Evolutionary conservation across 2,113 vertebrate species (phyloP), one percentile per base, ranked within the genome.

Genomic region (Etheostoma spectabile): DNA sequence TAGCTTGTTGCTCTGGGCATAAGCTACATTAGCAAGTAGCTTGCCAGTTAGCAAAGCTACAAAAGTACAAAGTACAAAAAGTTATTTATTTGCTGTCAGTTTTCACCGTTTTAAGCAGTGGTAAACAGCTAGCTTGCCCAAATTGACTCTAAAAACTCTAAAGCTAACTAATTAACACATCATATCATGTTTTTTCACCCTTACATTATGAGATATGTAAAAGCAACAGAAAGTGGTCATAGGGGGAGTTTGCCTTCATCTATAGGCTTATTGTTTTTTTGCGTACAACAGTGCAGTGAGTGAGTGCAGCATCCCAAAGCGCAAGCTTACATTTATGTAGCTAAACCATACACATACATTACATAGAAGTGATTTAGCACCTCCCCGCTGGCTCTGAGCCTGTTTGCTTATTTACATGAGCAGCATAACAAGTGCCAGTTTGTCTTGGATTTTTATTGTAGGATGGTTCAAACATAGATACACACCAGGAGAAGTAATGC

Each of bases 331-430:
- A 60, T 24, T 35, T 38, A 72, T 55, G 33, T 15, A 11, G 52
- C 72, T 33, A 48, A 66, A 35, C 33, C 30, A 71, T 15, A 18
- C 55, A 53, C 2, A 21, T 77, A 56, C 33, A 76, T 83, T 48
- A 74, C 46, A 68, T 71, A 55, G 62, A 73, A 66, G 46, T 65
- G n/a, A 77, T 77, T 55, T 45, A 65, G 57, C n/a, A 35, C 67
- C 76, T 63, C 46, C 46, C 78, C 57, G 51, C 53, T 60, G 61
- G 55, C 8, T 2, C 55, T 22, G 12, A 12, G 22, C 53, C 62
- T 84, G 64, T 82, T 89, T 86, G 38, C 66, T 67, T 35, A 12
- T 18, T 30, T 73, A 38, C 59, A 81, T 19, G 61, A 71, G 67
- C 60, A 24, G 42, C 53, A 67, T 66, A n/a, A 61, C 21, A 79